Evolutionary conservation across 2,113 vertebrate species (phyloP).

Genomic region (Romanogobio albipinnatus): DNA sequence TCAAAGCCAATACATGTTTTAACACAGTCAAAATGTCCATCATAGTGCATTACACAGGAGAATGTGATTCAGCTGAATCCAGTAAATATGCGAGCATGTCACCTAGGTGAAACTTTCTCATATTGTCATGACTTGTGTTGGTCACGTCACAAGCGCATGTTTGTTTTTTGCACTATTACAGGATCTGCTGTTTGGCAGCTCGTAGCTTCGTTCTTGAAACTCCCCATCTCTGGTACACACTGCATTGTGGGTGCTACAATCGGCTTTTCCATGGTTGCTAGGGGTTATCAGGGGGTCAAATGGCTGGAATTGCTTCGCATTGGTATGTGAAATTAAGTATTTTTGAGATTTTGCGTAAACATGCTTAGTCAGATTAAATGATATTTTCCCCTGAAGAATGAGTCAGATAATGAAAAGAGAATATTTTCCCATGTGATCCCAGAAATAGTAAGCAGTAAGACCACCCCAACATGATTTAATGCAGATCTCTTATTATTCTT

Average conservation of each 20-base stretch:
- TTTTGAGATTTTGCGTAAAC: neutral
- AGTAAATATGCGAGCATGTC: neutral
- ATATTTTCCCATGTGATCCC: slow-evolving; percentile 18
- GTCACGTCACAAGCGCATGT: slow-evolving; percentile 6
- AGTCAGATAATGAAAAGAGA: neutral
- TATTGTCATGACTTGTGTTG: neutral
- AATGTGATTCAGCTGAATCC: neutral
- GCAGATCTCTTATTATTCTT: neutral
- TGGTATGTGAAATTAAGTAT: slow-evolving; percentile 72
- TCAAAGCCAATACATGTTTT: neutral
- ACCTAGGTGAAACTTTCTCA: slow-evolving; percentile 12
- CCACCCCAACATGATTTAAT: neutral
- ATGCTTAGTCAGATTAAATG: neutral
- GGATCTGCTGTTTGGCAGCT: slow-evolving; percentile 97
- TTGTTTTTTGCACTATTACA: slow-evolving; percentile 62
- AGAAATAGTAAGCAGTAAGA: slow-evolving; percentile 6
- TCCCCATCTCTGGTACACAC: slow-evolving; percentile 97
- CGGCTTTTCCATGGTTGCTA: slow-evolving; percentile 91
- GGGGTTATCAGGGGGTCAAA: slow-evolving; percentile 85
- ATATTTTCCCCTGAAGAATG: neutral
- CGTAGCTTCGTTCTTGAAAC: slow-evolving; percentile 91
- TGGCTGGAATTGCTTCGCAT: slow-evolving; percentile 93
- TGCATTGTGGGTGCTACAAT: slow-evolving; percentile 97
- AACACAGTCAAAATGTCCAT: neutral
- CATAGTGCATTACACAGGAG: neutral